A percentile compares a stretch with the other conserved stretches of the same genome.
These are phyloP conservation scores for Amphilophus citrinellus DNA, from an alignment of 2,113 vertebrate genomes.

Conservation along the genomic window DNA sequence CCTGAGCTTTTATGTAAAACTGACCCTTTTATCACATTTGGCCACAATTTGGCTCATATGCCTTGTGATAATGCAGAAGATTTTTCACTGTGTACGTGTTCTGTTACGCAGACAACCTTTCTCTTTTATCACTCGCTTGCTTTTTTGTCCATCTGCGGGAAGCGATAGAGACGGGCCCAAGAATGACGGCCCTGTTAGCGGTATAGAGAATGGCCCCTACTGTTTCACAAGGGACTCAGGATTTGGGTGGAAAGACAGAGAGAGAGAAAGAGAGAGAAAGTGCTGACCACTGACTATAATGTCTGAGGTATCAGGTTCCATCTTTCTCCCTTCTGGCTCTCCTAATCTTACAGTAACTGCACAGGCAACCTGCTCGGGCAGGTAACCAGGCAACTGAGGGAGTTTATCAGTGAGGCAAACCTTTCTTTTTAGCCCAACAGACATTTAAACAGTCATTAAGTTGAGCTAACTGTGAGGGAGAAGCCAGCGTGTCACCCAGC, in stretches of 20 bases:
- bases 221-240: constrained; percentile 69
- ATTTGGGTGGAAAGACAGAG: constrained; percentile 37
- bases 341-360: constrained; percentile 57
- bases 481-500: constrained; percentile 46
- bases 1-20: neutral
- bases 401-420: constrained; percentile 61
- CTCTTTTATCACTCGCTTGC: constrained; percentile 15
- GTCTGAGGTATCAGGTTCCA: constrained; percentile 71
- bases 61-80: neutral
- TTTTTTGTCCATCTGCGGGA: constrained; percentile 62
- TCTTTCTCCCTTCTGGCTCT: constrained; percentile 48
- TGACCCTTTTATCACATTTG: neutral
- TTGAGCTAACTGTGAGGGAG: constrained; percentile 53
- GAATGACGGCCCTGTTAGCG: constrained; percentile 81
- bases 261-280: constrained; percentile 23
- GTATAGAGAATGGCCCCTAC: constrained; percentile 76
- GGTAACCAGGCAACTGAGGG: constrained; percentile 81
- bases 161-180: constrained; percentile 68
- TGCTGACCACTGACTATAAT: constrained; percentile 69
- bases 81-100: constrained; percentile 22
- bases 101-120: neutral
- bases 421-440: constrained; percentile 56
- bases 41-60: neutral
- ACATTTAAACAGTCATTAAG: constrained; percentile 79
- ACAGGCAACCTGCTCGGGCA: constrained; percentile 55